Percentiles rank a stretch among this genome's conserved stretches.
These are phyloP conservation scores for Hipposideros armiger DNA, from an alignment of 2,113 vertebrate species.

Conservation along the genomic window DNA sequence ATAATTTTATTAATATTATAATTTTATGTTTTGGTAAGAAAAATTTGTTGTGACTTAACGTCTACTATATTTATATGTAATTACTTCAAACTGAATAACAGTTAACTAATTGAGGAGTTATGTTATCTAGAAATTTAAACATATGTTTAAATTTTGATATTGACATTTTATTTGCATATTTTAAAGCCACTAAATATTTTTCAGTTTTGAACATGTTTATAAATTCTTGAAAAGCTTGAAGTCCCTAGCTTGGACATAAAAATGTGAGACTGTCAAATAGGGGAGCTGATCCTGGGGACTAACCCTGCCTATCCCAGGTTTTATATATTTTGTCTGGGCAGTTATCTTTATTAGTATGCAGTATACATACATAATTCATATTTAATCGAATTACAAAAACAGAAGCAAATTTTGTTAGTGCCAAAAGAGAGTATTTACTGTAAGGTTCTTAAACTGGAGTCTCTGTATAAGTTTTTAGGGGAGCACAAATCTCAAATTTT, in stretches of 20 bases:
- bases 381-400: neutral
- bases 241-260: neutral
- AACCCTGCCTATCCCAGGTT: neutral
- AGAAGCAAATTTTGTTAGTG: neutral
- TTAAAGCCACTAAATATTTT: neutral
- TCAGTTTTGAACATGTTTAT: neutral
- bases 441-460: neutral
- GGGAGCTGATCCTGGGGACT: neutral
- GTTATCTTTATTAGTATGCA: neutral
- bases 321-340: neutral
- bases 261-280: neutral
- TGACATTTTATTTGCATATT: neutral
- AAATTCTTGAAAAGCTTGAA: neutral
- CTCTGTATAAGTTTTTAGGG: neutral
- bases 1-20: neutral
- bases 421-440: neutral
- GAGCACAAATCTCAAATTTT: neutral
- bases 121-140: neutral
- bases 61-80: constrained; percentile 9
- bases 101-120: neutral
- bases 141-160: constrained; percentile 1
- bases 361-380: neutral
- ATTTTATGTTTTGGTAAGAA: neutral
- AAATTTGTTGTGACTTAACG: neutral
- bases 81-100: neutral